phyloP scores from a whole-genome alignment of 2,888 invertebrate genomes.

The Agrenia bidenticulata region DNA sequence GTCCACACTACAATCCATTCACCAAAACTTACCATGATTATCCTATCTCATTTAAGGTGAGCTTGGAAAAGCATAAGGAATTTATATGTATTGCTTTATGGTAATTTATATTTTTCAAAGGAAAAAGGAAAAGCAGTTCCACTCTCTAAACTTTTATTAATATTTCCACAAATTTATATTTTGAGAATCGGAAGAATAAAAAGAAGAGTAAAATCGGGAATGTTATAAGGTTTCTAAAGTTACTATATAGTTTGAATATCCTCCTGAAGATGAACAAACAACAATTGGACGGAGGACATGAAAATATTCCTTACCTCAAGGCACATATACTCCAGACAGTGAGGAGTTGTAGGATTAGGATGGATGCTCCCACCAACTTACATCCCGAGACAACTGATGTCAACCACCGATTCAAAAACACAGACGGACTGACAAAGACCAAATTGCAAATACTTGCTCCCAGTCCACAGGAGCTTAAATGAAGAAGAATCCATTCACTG shows the following conservation, averaged over 20 bases:
- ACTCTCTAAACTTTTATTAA: too few species aligned
- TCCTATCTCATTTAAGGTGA: too few species aligned
- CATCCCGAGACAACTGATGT: conserved; percentile 42
- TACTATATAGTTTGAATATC: too few species aligned
- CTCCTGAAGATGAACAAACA: background rate
- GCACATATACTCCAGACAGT: conserved; percentile 52
- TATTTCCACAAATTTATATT: too few species aligned
- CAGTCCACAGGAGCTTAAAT: conserved; percentile 52
- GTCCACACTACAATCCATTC: conserved; percentile 52
- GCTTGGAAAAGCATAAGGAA: too few species aligned
- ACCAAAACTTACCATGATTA: background rate
- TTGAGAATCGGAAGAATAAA: too few species aligned
- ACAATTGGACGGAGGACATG: background rate
- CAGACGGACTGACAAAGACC: conserved; percentile 50
- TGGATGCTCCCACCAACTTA: conserved; percentile 46
- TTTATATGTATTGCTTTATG: too few species aligned
- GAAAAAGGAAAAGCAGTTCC: too few species aligned
- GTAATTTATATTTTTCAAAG: too few species aligned
- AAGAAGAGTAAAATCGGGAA: too few species aligned
- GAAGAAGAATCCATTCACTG: conserved; percentile 52
- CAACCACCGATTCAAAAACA: conserved; percentile 42
- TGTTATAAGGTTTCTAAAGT: too few species aligned
- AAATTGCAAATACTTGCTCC: conserved; percentile 48
- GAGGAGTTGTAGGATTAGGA: conserved; percentile 45
- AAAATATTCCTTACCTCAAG: conserved; percentile 43